Evolutionary conservation across 2,888 invertebrate genomes (phyloP).

Genomic region (Adela reaumurella): DNA sequence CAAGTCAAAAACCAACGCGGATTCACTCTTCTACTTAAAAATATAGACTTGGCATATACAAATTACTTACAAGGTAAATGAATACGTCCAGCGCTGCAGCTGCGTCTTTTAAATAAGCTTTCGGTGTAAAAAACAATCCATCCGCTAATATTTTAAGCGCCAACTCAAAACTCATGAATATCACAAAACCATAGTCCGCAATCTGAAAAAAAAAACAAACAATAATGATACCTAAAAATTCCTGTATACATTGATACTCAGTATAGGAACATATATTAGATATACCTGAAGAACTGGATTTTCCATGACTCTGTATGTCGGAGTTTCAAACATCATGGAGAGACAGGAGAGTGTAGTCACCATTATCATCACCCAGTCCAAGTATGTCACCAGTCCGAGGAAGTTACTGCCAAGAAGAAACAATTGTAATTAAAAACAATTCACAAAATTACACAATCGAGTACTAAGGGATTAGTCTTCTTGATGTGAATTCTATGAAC

Average conservation of each 20-base stretch:
- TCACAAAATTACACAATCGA: no score
- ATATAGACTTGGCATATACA: no score
- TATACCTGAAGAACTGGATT: conserved; percentile 77
- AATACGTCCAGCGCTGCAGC: conserved; percentile 96
- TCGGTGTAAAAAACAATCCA: conserved; percentile 97
- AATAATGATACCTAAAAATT: no score
- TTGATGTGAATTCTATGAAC: no score
- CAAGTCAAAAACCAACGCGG: no score
- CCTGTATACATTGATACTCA: no score
- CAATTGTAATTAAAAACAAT: no score
- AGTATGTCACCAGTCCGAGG: conserved; percentile 93
- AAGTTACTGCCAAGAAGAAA: no score
- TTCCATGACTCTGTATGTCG: conserved; percentile 90
- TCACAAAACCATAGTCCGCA: conserved; percentile 96
- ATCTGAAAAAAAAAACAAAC: conserved; percentile 41
- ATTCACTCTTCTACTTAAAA: no score
- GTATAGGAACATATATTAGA: no score
- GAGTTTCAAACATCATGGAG: conserved; percentile 99
- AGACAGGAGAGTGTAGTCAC: conserved; percentile 95
- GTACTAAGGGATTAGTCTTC: no score
- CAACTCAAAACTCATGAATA: conserved; percentile 96
- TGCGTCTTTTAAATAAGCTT: conserved; percentile 96
- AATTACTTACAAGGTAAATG: conserved; percentile 81
- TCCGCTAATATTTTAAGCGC: conserved; percentile 94
- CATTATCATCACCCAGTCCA: conserved; percentile 99